Evolutionary conservation across 2,797 vertebrate genomes (phyloP).

Genomic region (Paedocypris micromegethes): DNA sequence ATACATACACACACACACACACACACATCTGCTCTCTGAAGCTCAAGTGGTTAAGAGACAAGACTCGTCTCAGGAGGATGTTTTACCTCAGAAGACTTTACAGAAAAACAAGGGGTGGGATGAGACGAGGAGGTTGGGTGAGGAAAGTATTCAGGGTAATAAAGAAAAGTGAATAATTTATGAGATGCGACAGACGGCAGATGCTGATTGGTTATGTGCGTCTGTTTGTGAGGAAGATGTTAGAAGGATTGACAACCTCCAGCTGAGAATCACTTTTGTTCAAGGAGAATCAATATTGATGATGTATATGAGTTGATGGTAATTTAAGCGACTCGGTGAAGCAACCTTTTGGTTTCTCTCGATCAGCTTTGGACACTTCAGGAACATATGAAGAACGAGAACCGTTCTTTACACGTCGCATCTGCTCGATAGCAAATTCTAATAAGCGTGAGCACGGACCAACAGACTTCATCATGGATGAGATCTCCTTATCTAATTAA

Average conservation of each 20-base stretch:
- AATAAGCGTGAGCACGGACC: constrained; percentile 29
- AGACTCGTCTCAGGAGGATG: constrained; percentile 22
- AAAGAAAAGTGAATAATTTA: constrained; percentile 9
- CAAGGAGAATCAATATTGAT: no score
- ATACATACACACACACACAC: constrained; percentile 5
- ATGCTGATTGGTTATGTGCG: constrained; percentile 15
- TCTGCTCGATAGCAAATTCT: constrained; percentile 24
- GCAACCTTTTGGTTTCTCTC: no score
- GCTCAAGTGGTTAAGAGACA: constrained; percentile 32
- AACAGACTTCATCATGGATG: constrained; percentile 25
- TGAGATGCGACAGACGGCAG: constrained; percentile 3
- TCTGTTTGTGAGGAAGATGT: background rate
- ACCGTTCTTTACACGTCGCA: background rate
- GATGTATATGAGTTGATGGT: no score
- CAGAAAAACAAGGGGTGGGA: background rate
- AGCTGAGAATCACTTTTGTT: no score
- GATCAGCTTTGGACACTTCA: no score
- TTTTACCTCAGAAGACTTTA: constrained; percentile 29
- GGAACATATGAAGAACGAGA: no score
- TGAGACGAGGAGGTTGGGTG: background rate
- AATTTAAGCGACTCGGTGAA: no score
- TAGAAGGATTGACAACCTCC: background rate
- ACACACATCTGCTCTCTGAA: constrained; percentile 24
- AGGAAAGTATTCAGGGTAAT: background rate
- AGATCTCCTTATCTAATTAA: constrained; percentile 28